Percentiles rank a stretch among this genome's conserved stretches.
These are phyloP conservation scores for Pelodiscus sinensis DNA, from an alignment of 2,113 vertebrate species.

Conservation along the genomic window DNA sequence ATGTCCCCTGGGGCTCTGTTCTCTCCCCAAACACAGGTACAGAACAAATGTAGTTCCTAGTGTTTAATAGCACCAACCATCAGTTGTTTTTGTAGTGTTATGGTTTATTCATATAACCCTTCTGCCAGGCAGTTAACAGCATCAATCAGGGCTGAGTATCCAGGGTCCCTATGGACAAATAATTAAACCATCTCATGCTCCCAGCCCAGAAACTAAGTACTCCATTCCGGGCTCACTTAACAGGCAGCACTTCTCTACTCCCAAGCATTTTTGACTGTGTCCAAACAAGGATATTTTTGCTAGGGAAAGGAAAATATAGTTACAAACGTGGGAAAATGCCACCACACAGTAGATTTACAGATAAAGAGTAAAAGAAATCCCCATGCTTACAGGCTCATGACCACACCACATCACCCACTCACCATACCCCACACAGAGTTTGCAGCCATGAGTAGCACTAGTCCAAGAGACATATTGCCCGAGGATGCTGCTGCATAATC, in stretches of 20 bases:
- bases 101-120: background rate
- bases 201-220: background rate
- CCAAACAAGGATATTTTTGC: background rate
- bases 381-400: background rate
- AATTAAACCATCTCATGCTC: background rate
- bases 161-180: fast-evolving
- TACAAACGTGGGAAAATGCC: background rate
- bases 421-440: background rate
- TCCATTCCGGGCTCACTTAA: background rate
- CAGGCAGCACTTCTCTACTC: background rate
- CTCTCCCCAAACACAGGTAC: background rate
- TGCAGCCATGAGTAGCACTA: background rate
- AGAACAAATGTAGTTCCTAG: background rate
- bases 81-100: background rate
- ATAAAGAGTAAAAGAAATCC: background rate
- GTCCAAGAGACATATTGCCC: background rate
- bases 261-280: background rate
- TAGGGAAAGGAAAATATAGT: fast-evolving
- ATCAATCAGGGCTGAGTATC: background rate
- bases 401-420: background rate
- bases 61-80: background rate
- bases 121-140: background rate
- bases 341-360: fast-evolving
- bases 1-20: background rate
- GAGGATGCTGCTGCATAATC: background rate